A percentile compares a stretch with the other conserved stretches of the same genome.
These are phyloP conservation scores for Atrina japonica DNA, from an alignment of 2,888 invertebrate genomes.

Conservation along the genomic window DNA sequence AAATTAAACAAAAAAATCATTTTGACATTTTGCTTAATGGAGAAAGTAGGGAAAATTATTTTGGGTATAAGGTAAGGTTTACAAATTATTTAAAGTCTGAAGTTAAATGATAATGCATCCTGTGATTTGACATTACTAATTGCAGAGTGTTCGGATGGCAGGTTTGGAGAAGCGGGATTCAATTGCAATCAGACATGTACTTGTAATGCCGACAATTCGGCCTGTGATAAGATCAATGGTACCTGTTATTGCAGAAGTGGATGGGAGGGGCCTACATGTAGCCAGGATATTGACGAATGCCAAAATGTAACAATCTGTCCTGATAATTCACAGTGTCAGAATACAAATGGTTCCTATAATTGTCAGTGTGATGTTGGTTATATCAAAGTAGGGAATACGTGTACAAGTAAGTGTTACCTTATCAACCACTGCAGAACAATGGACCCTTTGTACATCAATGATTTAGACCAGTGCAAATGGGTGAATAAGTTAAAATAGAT, in stretches of 20 bases:
- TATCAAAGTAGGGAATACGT: not conserved
- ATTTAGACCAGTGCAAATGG: too few relatives aligned
- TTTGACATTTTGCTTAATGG: too few relatives aligned
- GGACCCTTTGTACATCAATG: too few relatives aligned
- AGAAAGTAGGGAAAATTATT: too few relatives aligned
- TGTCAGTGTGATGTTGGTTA: conserved; percentile 28
- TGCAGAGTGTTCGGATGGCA: conserved; percentile 61
- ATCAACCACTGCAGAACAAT: too few relatives aligned
- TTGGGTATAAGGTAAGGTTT: too few relatives aligned
- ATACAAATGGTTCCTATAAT: conserved; percentile 16
- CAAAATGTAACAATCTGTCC: conserved; percentile 16
- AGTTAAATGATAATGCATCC: not conserved
- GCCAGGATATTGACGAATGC: conserved; percentile 57
- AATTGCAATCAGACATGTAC: conserved; percentile 67
- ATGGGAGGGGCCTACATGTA: conserved; percentile 54
- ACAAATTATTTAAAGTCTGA: too few relatives aligned
- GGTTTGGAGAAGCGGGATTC: conserved; percentile 56
- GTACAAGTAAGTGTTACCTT: conserved; percentile 25
- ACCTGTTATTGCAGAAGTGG: conserved; percentile 50
- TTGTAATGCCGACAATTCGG: conserved; percentile 50
- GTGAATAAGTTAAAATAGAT: too few relatives aligned
- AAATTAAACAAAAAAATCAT: too few relatives aligned
- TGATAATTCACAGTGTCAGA: conserved; percentile 6
- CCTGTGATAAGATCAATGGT: conserved; percentile 53
- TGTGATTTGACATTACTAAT: not conserved